Evolutionary conservation across 2,113 vertebrate genomes (phyloP).

Genomic region (Syngnathoides biaculeatus): DNA sequence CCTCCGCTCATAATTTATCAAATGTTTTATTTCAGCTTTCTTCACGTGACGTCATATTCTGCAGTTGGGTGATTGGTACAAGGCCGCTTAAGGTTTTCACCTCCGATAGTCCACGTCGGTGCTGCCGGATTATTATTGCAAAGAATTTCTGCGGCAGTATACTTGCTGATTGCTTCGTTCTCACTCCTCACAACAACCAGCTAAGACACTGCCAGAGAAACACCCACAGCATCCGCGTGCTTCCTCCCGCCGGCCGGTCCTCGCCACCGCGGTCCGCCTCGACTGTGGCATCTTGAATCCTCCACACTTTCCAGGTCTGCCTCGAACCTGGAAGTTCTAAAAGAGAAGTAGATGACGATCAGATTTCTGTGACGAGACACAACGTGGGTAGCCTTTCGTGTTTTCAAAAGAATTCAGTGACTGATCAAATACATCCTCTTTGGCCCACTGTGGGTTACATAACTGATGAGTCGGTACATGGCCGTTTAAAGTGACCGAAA

Average conservation of each 20-base stretch:
- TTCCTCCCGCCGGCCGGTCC: slow-evolving; percentile 5
- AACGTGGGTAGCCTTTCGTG: neutral
- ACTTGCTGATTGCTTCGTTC: slow-evolving; percentile 99
- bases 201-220: slow-evolving; percentile 99
- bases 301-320: slow-evolving; percentile 1
- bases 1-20: neutral
- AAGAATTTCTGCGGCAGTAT: slow-evolving; percentile 99
- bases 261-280: slow-evolving; percentile 5
- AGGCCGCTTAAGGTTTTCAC: neutral
- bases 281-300: slow-evolving; percentile 10
- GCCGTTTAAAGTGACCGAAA: slow-evolving; percentile 34
- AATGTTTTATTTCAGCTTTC: slow-evolving; percentile 7
- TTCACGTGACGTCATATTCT: slow-evolving; percentile 29
- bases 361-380: neutral
- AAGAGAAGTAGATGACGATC: slow-evolving; percentile 33
- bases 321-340: slow-evolving; percentile 16
- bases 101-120: neutral
- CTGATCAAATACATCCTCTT: neutral
- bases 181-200: slow-evolving; percentile 98
- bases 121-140: slow-evolving; percentile 72
- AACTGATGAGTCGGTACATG: slow-evolving; percentile 18
- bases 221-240: slow-evolving; percentile 85
- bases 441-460: slow-evolving; percentile 12
- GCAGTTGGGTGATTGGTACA: slow-evolving; percentile 2
- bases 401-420: slow-evolving; percentile 3